A percentile compares a stretch with the other conserved stretches of the same genome.
Evolutionary conservation across 1,140 invertebrate genomes (phyloP).

Genomic region (Stegodyphus dumicola): DNA sequence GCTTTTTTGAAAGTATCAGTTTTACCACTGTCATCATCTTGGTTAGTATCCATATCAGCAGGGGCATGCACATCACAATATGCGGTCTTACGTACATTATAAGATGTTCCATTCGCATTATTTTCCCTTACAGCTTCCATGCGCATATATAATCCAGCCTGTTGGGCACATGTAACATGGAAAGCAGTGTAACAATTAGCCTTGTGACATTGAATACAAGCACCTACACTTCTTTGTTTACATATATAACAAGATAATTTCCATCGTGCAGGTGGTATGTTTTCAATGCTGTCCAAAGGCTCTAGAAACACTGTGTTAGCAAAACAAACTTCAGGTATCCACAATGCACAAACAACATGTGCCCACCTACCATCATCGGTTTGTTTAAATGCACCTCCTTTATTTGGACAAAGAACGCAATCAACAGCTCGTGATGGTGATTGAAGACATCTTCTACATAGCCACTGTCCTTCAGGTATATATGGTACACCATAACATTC

Average conservation of each 20-base stretch:
- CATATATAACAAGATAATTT: slow-evolving; percentile 96
- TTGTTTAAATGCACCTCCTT: slow-evolving; percentile 98
- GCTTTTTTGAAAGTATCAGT: slow-evolving; percentile 68
- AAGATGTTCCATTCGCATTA: slow-evolving; percentile 73
- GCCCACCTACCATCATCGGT: slow-evolving; percentile 97
- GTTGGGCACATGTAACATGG: slow-evolving; percentile 98
- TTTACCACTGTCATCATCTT: slow-evolving; percentile 65
- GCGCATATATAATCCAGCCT: slow-evolving; percentile 94
- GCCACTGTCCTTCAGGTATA: slow-evolving; percentile 98
- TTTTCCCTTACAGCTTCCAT: slow-evolving; percentile 89
- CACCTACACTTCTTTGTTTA: slow-evolving; percentile 91
- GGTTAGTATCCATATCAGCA: slow-evolving; percentile 72
- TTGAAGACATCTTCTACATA: slow-evolving; percentile 93
- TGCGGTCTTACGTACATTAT: slow-evolving; percentile 92
- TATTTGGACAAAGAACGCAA: slow-evolving; percentile 97
- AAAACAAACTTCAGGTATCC: slow-evolving; percentile 99
- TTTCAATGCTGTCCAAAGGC: slow-evolving; percentile 95
- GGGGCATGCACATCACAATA: slow-evolving; percentile 96
- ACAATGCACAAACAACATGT: slow-evolving; percentile 97
- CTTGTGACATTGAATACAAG: slow-evolving; percentile 98
- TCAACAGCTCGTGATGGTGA: slow-evolving; percentile 95
- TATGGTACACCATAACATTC: slow-evolving; percentile 99
- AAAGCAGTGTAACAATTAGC: slow-evolving; percentile 97
- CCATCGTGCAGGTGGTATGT: slow-evolving; percentile 94
- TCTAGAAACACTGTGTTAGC: slow-evolving; percentile 97